These are phyloP conservation scores for Spatula clypeata DNA, from an alignment of 2,797 vertebrate genomes.

Conservation along the genomic window DNA sequence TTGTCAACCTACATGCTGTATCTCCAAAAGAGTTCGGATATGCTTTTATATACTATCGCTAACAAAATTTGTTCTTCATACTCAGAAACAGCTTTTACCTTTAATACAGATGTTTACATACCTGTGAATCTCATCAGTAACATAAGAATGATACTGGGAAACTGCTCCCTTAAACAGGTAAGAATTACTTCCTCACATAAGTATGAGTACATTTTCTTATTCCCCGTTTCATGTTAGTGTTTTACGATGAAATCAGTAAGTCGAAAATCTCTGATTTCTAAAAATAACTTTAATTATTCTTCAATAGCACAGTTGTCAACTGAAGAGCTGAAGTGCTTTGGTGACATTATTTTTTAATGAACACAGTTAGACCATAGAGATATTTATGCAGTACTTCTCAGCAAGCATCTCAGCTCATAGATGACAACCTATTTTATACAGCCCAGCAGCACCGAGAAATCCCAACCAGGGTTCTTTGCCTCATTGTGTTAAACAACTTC, in stretches of 20 bases:
- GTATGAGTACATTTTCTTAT: not conserved
- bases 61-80: not conserved
- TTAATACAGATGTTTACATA: not conserved
- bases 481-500: not conserved
- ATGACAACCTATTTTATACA: not conserved
- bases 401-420: not conserved
- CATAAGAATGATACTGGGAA: not conserved
- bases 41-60: not conserved
- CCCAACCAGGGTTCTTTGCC: not conserved
- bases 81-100: not conserved
- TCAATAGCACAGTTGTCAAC: not conserved
- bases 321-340: not conserved
- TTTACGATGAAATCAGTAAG: not conserved
- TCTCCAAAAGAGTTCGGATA: not conserved
- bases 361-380: not conserved
- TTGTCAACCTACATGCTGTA: not conserved
- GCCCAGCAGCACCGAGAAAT: not conserved
- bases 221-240: not conserved
- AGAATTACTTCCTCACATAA: not conserved
- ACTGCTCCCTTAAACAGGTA: not conserved
- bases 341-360: not conserved
- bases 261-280: not conserved
- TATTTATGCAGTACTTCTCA: not conserved
- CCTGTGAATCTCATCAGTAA: not conserved
- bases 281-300: not conserved